These are phyloP conservation scores for Slavum lentiscoides DNA, from an alignment of 2,888 invertebrate species.

Conservation along the genomic window DNA sequence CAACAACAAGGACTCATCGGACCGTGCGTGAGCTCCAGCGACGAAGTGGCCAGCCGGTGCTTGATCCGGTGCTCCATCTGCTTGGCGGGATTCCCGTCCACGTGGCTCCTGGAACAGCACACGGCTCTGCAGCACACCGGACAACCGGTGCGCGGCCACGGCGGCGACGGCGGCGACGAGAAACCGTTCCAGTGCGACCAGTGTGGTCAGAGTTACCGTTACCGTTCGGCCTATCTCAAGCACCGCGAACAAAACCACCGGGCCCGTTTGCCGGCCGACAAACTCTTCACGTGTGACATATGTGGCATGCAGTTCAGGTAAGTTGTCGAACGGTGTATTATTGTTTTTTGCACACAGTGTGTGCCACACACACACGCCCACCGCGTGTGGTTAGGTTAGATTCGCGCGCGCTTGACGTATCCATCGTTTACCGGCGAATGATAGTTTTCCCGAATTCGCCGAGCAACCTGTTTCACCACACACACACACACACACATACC, in stretches of 20 bases:
- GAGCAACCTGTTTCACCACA: neutral
- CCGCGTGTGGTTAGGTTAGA: no score
- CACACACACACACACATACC: no score
- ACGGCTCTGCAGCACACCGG: slow-evolving; percentile 80
- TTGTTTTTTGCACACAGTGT: no score
- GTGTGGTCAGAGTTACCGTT: slow-evolving; percentile 87
- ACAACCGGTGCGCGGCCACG: slow-evolving; percentile 57
- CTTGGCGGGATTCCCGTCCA: slow-evolving; percentile 82
- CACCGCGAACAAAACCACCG: slow-evolving; percentile 89
- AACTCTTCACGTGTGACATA: slow-evolving; percentile 86
- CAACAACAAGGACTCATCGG: slow-evolving; percentile 63
- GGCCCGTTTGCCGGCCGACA: slow-evolving; percentile 83
- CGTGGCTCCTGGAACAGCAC: slow-evolving; percentile 85
- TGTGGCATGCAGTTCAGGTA: slow-evolving; percentile 85
- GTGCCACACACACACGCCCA: no score
- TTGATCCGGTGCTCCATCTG: slow-evolving; percentile 74
- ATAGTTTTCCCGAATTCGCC: neutral
- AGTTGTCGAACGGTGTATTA: neutral
- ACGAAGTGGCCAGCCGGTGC: slow-evolving; percentile 54
- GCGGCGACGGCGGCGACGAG: slow-evolving; percentile 65
- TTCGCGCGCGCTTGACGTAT: neutral
- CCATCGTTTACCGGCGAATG: neutral
- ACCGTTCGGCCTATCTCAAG: slow-evolving; percentile 80
- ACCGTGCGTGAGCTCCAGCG: slow-evolving; percentile 56
- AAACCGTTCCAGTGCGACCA: slow-evolving; percentile 90